Evolutionary conservation across 2,797 vertebrate genomes (phyloP).

Genomic region (Artibeus jamaicensis): DNA sequence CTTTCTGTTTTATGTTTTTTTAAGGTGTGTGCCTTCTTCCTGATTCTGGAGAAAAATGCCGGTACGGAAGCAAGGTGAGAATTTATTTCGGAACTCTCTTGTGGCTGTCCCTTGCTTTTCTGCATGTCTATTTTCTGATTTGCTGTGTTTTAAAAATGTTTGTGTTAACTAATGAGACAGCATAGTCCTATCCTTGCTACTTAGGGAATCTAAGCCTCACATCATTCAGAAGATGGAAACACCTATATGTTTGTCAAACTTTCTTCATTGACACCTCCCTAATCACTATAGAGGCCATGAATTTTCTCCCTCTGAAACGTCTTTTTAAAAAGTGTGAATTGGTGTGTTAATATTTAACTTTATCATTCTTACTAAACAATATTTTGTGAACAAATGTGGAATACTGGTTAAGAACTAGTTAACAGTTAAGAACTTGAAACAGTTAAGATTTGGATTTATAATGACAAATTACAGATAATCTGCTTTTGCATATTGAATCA

Average conservation of each 20-base stretch:
- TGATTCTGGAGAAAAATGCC: conserved; percentile 86
- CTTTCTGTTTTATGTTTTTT: conserved; percentile 17
- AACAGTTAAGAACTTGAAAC: too few relatives aligned
- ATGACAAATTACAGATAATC: not conserved
- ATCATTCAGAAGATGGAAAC: conserved; percentile 14
- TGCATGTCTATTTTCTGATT: not conserved
- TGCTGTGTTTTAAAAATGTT: not conserved
- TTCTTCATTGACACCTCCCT: not conserved
- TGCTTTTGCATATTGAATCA: conserved; percentile 25
- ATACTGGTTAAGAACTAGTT: not conserved
- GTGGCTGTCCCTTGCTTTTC: not conserved
- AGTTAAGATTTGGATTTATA: not conserved
- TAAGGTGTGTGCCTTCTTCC: conserved; percentile 66
- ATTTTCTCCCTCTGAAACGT: not conserved
- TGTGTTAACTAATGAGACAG: not conserved
- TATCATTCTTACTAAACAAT: not conserved
- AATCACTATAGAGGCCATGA: not conserved
- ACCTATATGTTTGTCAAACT: not conserved
- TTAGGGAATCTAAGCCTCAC: not conserved
- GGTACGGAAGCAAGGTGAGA: conserved; percentile 92
- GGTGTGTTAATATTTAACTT: conserved; percentile 27
- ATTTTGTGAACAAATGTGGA: not conserved
- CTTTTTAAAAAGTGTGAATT: not conserved
- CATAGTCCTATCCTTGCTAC: not conserved
- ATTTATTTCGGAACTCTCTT: not conserved